Evolutionary conservation across 1,140 invertebrate species (phyloP).

Genomic region (Mya arenaria): DNA sequence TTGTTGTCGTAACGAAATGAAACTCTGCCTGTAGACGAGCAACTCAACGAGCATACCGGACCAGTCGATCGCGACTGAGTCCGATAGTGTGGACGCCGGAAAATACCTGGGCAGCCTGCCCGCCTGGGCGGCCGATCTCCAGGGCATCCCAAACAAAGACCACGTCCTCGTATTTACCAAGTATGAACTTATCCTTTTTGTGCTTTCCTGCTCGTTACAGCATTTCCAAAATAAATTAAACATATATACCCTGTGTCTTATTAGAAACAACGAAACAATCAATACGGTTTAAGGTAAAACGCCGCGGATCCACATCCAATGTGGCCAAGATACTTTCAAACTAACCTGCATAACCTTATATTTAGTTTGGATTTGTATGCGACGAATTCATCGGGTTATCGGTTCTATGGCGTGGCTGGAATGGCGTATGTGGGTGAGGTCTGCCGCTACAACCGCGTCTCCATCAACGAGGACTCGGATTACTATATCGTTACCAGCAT

Average conservation of each 20-base stretch:
- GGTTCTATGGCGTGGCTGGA: not conserved
- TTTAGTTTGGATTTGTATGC: not conserved
- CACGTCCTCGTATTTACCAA: too few relatives aligned
- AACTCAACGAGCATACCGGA: too few relatives aligned
- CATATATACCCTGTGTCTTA: not conserved
- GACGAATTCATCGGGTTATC: not conserved
- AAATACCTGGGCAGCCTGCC: too few relatives aligned
- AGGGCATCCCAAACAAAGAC: too few relatives aligned
- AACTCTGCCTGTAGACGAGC: too few relatives aligned
- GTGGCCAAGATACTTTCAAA: not conserved
- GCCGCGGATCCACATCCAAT: not conserved
- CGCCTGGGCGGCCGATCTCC: too few relatives aligned
- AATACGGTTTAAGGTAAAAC: not conserved
- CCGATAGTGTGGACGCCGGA: too few relatives aligned
- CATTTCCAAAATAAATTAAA: not conserved
- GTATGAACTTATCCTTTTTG: too few relatives aligned
- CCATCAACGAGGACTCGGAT: conserved; percentile 13
- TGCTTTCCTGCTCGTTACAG: too few relatives aligned
- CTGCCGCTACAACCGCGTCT: not conserved
- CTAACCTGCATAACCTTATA: not conserved
- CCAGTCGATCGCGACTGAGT: too few relatives aligned
- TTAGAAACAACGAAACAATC: not conserved
- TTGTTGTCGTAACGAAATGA: too few relatives aligned
- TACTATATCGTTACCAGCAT: conserved; percentile 17
- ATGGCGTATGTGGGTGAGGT: conserved; percentile 18